Base-by-base conservation (phyloP, 2,888 invertebrate species). In the Bruchidius siliquastri region DNA sequence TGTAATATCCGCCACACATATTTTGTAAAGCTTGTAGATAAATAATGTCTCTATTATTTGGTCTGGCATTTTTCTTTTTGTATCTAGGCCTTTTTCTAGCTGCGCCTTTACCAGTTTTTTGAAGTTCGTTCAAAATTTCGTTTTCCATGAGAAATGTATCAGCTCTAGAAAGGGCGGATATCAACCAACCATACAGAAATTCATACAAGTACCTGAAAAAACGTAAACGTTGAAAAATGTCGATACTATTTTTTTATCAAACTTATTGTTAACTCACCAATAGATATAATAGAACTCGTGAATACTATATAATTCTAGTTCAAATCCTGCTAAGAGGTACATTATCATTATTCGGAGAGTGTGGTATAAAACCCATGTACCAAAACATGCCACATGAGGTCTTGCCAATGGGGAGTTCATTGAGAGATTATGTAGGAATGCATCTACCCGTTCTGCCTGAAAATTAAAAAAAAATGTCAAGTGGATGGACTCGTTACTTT, bases 231-330 rank as follows among this genome's bases (percentile, higher is more conserved):
- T 26, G 32, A 68, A 68, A 68, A 18, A 21, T 68, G 4, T 68
- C 22, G 1, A 3, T 3, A 67, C 2, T 67, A 67, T n/a, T n/a
- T n/a, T n/a, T n/a, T n/a, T n/a, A 67, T 68, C 21, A 2, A 68
- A 20, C 18, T 21, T 68, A 1, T 49, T 49, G 3, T 13, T 18
- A 26, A 83, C 88, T 88, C 80, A 93, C 97, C 97, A 97, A 87
- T 94, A 99, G 80, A 98, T 94, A 85, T 97, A 98, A 81, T 97
- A 93, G 86, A 96, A 98, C 88, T 99, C 99, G 85, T 98, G 98
- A 22, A 94, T 93, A 74, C 97, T 96, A 87, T 98, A 99, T 49
- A 99, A 88, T 86, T 99, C 98, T 73, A 99, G 89, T 85, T 98
- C 98, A 81, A 99, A 95, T 0, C 98, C 98, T 22, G 97, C 94